Evolutionary conservation across 2,797 vertebrate genomes (phyloP), one percentile per base, ranked within the genome.

Genomic region (Falco berigora): DNA sequence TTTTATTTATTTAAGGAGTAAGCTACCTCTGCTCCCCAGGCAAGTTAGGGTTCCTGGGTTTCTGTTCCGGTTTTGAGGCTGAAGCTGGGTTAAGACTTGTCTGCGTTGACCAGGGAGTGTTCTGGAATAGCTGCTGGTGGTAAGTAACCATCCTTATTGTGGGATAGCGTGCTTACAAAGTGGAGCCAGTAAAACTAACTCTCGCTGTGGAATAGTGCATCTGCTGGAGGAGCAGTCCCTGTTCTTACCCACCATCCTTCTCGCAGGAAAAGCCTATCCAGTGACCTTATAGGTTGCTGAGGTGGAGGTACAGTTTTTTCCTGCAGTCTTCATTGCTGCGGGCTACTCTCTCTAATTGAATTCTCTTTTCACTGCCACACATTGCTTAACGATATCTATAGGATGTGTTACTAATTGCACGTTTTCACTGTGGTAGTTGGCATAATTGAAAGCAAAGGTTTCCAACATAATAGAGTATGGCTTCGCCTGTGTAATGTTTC

Each of bases 351-450:
- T 87, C 30, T 82, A 90, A 67, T 14, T 56, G 67, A 94, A 77
- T 87, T 90, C 62, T 67, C 53, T 84, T 76, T 91, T 89, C 53
- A 32, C 34, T 94, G 63, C 28, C 56, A 22, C 28, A 46, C 3
- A 3, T 61, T 87, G 81, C 61, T 88, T 79, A 92, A 82, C 38
- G 53, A 5, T 91, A 77, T 85, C 90, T 95, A 71, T 73, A 82
- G 90, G 52, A 82, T 95, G 28, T 74, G 52, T 74, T 94, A 71
- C 83, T 94, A 93, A 96, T 94, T 75, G 66, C 62, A 52, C 84
- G 32, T 87, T 93, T 96, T 89, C 32, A 46, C 63, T 34, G 42
- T 74, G 87, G 71, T 73, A 82, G 58, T 95, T 86, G 91, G 58
- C 1, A 3, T 80, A 92, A 73, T 62, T 89, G 80, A 85, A 93